Conservation (phyloP, 1,140 invertebrate genomes). For the Thrips palmi region DNA sequence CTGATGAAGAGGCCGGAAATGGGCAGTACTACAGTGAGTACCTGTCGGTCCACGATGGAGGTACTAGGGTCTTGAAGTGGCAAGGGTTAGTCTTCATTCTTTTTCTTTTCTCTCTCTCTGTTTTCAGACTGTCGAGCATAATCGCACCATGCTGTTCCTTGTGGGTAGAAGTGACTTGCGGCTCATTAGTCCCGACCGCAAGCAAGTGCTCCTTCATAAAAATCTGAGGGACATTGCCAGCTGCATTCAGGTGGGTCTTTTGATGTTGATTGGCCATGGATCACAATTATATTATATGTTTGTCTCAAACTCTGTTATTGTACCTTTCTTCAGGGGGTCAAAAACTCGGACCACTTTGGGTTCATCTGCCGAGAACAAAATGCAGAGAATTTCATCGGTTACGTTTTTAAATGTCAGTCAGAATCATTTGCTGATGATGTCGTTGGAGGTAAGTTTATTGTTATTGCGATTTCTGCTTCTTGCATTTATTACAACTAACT, state of each 20-base stretch:
- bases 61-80: no score
- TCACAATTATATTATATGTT: no score
- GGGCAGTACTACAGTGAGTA: conserved; percentile 11
- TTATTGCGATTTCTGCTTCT: neutral
- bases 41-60: neutral
- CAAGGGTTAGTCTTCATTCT: conserved; percentile 5
- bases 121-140: conserved; percentile 38
- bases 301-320: conserved; percentile 5
- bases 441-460: conserved; percentile 37
- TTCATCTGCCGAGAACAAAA: conserved; percentile 69
- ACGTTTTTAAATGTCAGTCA: conserved; percentile 81
- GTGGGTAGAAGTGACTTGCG: conserved; percentile 73
- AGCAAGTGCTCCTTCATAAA: conserved; percentile 71
- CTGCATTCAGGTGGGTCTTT: conserved; percentile 48
- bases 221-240: conserved; percentile 73
- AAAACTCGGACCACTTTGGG: conserved; percentile 72
- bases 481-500: neutral
- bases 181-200: conserved; percentile 80
- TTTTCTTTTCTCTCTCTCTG: conserved; percentile 1
- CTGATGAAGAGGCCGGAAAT: conserved; percentile 15
- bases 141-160: conserved; percentile 78
- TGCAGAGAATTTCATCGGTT: conserved; percentile 53
- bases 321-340: conserved; percentile 38
- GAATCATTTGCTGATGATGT: conserved; percentile 60
- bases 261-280: no score